phyloP scores from a whole-genome alignment of 2,888 invertebrate genomes.

The Lepidochrysops patricia region DNA sequence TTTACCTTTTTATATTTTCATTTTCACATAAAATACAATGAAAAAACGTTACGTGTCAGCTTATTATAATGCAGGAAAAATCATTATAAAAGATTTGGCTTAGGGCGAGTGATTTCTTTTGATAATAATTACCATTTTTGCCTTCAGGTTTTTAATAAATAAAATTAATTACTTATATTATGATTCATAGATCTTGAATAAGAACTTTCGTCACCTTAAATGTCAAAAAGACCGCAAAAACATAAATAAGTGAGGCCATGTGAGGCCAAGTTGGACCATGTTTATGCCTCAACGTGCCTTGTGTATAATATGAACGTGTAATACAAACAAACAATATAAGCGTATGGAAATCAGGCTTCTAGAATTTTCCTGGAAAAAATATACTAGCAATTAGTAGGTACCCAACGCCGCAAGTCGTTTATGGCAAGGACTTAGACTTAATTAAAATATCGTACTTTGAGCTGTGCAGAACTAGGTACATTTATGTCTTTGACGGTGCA shows the following conservation, averaged over 20 bases:
- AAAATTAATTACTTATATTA: too few species aligned
- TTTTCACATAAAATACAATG: background rate
- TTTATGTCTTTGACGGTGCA: constrained; percentile 42
- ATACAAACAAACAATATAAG: constrained; percentile 63
- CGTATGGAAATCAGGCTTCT: constrained; percentile 70
- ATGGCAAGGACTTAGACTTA: constrained; percentile 68
- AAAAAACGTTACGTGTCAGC: background rate
- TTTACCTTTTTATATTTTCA: background rate
- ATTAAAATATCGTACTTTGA: constrained; percentile 71
- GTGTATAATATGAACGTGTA: too few species aligned
- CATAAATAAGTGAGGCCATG: too few species aligned
- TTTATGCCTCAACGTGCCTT: background rate
- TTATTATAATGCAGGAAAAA: background rate
- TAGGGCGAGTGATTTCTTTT: background rate
- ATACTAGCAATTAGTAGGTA: constrained; percentile 69
- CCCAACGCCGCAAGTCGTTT: constrained; percentile 58
- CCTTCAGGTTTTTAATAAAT: too few species aligned
- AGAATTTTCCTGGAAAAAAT: constrained; percentile 71
- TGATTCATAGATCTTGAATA: background rate
- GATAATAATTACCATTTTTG: too few species aligned
- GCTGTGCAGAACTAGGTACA: constrained; percentile 43
- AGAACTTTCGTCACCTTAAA: too few species aligned
- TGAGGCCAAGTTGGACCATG: too few species aligned
- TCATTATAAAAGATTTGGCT: background rate
- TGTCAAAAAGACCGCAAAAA: too few species aligned